Evolutionary conservation across 1,140 invertebrate species (phyloP), one percentile per base, ranked within the genome.

Genomic region (Orussus abietinus): DNA sequence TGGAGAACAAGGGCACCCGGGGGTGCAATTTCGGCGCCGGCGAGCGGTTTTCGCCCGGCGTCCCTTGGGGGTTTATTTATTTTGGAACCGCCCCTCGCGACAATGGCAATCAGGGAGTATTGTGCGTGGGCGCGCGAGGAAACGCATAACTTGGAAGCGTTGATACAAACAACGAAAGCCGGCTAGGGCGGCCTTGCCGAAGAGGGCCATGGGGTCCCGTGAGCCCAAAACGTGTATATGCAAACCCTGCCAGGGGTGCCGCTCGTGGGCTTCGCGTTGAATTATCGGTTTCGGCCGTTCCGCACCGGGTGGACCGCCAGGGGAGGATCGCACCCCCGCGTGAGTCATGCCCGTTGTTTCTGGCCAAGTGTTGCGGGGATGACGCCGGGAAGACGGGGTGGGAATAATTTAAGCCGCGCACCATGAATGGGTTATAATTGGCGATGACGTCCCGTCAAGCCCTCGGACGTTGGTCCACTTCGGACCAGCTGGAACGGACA

Each of bases 371-470:
- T 37, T 26, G 19, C 43, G 38, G 28, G 18, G 31, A 35, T 33
- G 33, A 21, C 25, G 33, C 6, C 21, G 13, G 36, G 40, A 9
- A 30, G 42, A 18, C 26, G 17, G 42, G 36, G 41, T 45, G 42
- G 41, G 57, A 60, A 64, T 64, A 64, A 66, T 66, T 65, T 63
- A 64, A 62, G 49, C 56, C 51, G 47, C 45, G 46, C 45, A 46
- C 41, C 38, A 39, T 65, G 55, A 67, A 67, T 67, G 59, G 61
- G 50, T 66, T 64, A 62, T 64, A 66, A 67, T 66, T 67, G 62
- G 57, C 57, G 61, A 62, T 64, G 64, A 66, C 64, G 62, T 61
- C 50, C 54, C 55, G 56, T 66, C 62, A 59, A 34, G 45, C 32
- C 38, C 38, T 39, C 17, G 26, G 12, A 18, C n/a, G n/a, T n/a